Evolutionary conservation across 2,797 vertebrate genomes (phyloP), one percentile per base, ranked within the genome.

Genomic region (Helicolenus hilgendorfi): DNA sequence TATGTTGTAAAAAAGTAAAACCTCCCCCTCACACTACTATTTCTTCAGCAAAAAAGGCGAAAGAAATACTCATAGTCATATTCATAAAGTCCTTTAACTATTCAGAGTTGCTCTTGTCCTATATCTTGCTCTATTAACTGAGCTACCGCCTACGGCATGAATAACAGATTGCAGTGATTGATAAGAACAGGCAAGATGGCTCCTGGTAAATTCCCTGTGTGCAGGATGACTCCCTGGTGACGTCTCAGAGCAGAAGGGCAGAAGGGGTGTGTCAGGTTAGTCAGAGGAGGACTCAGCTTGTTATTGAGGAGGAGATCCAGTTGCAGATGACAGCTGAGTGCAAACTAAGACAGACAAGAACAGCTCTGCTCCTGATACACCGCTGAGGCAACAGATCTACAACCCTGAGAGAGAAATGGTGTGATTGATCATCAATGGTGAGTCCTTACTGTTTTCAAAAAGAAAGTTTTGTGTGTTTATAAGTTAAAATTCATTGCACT

Each of bases 391-490:
- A 41, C 18, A 73, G 58, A n/a, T 4, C n/a, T 10, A 31, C 20
- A 15, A 9, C 20, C 10, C 62, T 10, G 27, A 72, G n/a, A 24
- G 26, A 63, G 38, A 38, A 38, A 92, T 94, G 92, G 91, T 91
- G 72, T 94, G 90, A 94, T 53, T 90, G 63, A 90, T 92, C 41
- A 76, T 92, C 35, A 87, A 90, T 35, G 91, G 91, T 92, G 59
- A 91, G 87, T 91, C 18, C 29, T 33, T 3, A 1, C 18, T 27
- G 10, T 5, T 22, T 24, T 69, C 18, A 13, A 24, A 38, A 5
- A 18, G 3, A 24, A 24, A 20, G 10, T 20, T 55, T 55, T 35
- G 45, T 20, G 14, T 18, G 14, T 18, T 15, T 49, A 20, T 24
- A 31, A 18, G 68, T 68, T 9, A 31, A 35, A 53, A 75, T 11